phyloP scores from a whole-genome alignment of 2,113 vertebrate species.

The Odocoileus hemionus region DNA sequence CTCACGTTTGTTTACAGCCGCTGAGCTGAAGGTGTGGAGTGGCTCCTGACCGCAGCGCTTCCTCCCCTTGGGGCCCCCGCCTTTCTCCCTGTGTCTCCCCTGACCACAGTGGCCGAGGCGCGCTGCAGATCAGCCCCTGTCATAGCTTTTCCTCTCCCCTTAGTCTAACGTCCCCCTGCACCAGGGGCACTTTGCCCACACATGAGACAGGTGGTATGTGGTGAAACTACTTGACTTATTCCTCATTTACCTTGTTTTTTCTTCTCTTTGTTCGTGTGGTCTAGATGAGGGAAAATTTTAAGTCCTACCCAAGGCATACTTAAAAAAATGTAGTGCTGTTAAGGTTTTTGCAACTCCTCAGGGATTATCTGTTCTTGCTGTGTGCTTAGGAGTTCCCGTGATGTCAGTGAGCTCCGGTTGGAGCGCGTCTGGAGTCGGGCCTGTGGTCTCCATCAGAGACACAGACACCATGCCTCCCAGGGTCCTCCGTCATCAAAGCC shows the following conservation, averaged over 20 bases:
- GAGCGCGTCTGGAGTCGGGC: neutral
- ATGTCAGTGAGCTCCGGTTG: neutral
- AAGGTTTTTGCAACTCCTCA: neutral
- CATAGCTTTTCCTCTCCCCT: neutral
- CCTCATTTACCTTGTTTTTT: neutral
- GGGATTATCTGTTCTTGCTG: neutral
- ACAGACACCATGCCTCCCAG: neutral
- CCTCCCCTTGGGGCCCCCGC: neutral
- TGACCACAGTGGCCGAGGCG: accelerated
- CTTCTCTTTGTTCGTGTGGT: neutral
- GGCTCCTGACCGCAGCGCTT: neutral
- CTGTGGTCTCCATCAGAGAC: neutral
- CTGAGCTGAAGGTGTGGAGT: accelerated
- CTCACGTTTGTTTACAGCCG: neutral
- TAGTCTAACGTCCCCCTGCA: accelerated
- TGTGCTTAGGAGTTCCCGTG: neutral
- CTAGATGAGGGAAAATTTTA: conserved; percentile 1
- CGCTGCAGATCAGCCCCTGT: accelerated
- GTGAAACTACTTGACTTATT: neutral
- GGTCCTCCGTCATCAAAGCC: neutral
- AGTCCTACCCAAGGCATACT: neutral
- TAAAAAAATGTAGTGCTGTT: neutral
- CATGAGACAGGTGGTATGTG: accelerated
- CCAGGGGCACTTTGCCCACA: neutral
- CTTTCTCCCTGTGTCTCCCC: neutral